These are phyloP conservation scores for Scolopax bukidnonensis DNA, from an alignment of 2,797 vertebrate species.

Conservation along the genomic window DNA sequence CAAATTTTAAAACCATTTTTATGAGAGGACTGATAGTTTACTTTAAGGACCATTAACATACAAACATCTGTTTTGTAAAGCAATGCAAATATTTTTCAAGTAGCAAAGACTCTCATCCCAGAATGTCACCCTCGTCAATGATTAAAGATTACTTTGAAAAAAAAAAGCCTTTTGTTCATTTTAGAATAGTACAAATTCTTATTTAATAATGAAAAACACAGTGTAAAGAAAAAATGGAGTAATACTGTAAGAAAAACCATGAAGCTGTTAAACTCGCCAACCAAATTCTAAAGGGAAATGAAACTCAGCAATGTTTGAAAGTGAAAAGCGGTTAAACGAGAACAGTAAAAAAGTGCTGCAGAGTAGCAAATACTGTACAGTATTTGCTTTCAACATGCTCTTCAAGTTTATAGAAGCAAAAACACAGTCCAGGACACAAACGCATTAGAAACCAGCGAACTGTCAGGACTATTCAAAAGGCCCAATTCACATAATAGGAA, in stretches of 20 bases:
- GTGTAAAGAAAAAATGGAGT: neutral
- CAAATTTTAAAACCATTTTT: neutral
- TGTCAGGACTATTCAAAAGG: neutral
- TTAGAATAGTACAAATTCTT: neutral
- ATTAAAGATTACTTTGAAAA: neutral
- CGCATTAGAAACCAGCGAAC: neutral
- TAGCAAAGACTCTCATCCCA: neutral
- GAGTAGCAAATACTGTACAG: neutral
- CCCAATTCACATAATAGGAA: neutral
- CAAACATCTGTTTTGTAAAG: neutral
- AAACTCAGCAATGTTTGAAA: slow-evolving; percentile 26
- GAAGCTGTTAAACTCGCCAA: slow-evolving; percentile 2
- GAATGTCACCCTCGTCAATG: neutral
- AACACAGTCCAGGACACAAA: neutral
- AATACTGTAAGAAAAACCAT: neutral
- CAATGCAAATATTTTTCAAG: neutral
- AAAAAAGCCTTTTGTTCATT: neutral
- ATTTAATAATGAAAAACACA: neutral
- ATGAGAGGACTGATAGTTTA: neutral
- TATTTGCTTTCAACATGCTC: neutral
- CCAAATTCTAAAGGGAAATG: slow-evolving; percentile 22
- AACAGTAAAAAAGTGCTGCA: neutral
- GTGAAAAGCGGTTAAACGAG: slow-evolving; percentile 6
- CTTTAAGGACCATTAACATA: neutral
- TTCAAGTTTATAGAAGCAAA: neutral